Percentiles rank a stretch among this genome's conserved stretches.
Evolutionary conservation across 2,113 vertebrate species (phyloP).

Genomic region (Nothobranchius kuhntae): DNA sequence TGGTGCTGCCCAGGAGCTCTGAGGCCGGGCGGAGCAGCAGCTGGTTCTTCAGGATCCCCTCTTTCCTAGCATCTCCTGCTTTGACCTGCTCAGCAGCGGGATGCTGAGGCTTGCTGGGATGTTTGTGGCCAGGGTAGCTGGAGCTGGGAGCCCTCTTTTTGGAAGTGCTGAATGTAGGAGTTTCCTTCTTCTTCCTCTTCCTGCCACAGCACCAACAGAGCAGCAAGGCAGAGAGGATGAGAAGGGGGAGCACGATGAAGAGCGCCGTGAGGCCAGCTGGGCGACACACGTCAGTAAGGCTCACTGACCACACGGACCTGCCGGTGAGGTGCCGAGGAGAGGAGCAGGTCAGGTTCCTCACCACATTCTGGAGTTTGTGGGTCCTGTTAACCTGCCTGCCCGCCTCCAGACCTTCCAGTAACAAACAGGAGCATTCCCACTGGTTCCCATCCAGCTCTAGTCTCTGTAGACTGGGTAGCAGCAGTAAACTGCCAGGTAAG

Average conservation of each 20-base stretch:
- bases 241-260: slow-evolving; percentile 83
- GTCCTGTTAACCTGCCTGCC: slow-evolving; percentile 56
- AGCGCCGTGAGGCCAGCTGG: slow-evolving; percentile 79
- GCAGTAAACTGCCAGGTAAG: slow-evolving; percentile 75
- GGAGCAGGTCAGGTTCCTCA: slow-evolving; percentile 74
- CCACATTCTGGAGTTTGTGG: slow-evolving; percentile 48
- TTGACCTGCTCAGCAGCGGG: not conserved
- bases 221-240: slow-evolving; percentile 72
- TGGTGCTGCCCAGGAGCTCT: slow-evolving; percentile 75
- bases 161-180: slow-evolving; percentile 47
- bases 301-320: slow-evolving; percentile 63
- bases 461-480: slow-evolving; percentile 70
- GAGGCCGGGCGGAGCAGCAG: slow-evolving; percentile 74
- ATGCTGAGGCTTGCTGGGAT: slow-evolving; percentile 53
- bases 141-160: slow-evolving; percentile 54
- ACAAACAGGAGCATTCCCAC: slow-evolving; percentile 84
- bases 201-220: slow-evolving; percentile 85
- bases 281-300: slow-evolving; percentile 71
- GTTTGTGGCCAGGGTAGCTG: slow-evolving; percentile 63
- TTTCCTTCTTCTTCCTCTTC: slow-evolving; percentile 79
- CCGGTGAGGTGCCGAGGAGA: slow-evolving; percentile 69
- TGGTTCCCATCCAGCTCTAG: slow-evolving; percentile 82
- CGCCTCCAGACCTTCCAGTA: slow-evolving; percentile 68
- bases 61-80: slow-evolving; percentile 32
- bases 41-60: slow-evolving; percentile 78